These are phyloP conservation scores for Gadopsis marmoratus DNA, from an alignment of 2,797 vertebrate genomes.

Conservation along the genomic window DNA sequence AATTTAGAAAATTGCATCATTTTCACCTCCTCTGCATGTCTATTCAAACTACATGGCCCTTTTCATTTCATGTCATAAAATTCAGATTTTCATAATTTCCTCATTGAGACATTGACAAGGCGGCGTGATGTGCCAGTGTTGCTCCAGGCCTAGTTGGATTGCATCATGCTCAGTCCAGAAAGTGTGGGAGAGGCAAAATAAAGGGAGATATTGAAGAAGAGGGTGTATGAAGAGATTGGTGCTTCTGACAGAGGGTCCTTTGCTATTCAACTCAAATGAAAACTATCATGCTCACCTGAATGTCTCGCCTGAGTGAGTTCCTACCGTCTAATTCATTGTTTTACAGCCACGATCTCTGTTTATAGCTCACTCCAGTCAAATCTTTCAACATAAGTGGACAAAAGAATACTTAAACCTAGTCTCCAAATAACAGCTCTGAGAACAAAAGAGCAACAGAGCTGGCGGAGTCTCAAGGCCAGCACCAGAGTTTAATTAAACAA, in stretches of 20 bases:
- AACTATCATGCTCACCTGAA: constrained; percentile 71
- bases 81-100: constrained; percentile 85
- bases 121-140: constrained; percentile 82
- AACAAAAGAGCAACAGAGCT: constrained; percentile 85
- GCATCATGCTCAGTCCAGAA: constrained; percentile 86
- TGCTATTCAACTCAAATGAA: constrained; percentile 60
- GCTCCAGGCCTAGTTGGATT: constrained; percentile 84
- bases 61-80: constrained; percentile 87
- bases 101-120: constrained; percentile 87
- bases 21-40: constrained; percentile 87
- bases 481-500: constrained; percentile 93
- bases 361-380: constrained; percentile 59
- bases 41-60: constrained; percentile 84
- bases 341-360: constrained; percentile 49
- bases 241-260: constrained; percentile 70
- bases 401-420: constrained; percentile 78
- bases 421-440: constrained; percentile 83
- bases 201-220: constrained; percentile 75
- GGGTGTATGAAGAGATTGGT: constrained; percentile 73
- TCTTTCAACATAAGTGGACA: constrained; percentile 76
- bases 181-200: constrained; percentile 75
- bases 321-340: constrained; percentile 53
- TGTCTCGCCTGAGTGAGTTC: constrained; percentile 46
- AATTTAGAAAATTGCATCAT: constrained; percentile 89
- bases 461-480: constrained; percentile 86